Percentiles rank a stretch among this genome's conserved stretches.
Evolutionary conservation across 2,888 invertebrate genomes (phyloP).

Genomic region (Euzetes globulus): DNA sequence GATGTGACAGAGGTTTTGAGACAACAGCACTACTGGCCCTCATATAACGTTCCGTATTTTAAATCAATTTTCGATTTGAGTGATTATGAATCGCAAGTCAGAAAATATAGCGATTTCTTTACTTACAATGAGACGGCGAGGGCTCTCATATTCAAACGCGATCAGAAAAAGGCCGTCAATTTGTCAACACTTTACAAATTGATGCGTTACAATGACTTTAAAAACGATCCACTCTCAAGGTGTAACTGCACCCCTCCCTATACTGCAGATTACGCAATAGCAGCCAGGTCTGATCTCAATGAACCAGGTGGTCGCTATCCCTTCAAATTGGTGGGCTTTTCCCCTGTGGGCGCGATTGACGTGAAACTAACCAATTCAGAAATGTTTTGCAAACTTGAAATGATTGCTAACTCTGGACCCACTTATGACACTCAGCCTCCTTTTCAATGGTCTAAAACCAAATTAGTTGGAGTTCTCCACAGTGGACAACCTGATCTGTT

Average conservation of each 20-base stretch:
- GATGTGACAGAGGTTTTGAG: conserved; percentile 41
- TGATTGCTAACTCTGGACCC: conserved; percentile 36
- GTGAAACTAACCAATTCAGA: conserved; percentile 32
- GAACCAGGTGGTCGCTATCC: conserved; percentile 35
- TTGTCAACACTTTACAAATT: conserved; percentile 45
- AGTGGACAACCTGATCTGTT: conserved; percentile 67
- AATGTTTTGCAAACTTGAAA: conserved; percentile 24
- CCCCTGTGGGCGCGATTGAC: conserved; percentile 35
- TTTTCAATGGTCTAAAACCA: conserved; percentile 33
- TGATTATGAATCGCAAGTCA: conserved; percentile 46
- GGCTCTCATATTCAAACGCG: conserved; percentile 48
- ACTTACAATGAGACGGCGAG: conserved; percentile 47
- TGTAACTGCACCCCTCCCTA: conserved; percentile 37
- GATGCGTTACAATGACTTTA: conserved; percentile 47
- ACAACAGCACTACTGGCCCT: conserved; percentile 46
- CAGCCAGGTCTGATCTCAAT: conserved; percentile 35
- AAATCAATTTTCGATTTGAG: conserved; percentile 46
- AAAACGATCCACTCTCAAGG: conserved; percentile 35
- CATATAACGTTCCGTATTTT: conserved; percentile 48
- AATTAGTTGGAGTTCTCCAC: conserved; percentile 51
- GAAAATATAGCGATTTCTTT: conserved; percentile 44
- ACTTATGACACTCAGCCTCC: conserved; percentile 32
- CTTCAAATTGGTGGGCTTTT: background rate
- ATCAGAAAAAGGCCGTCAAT: conserved; percentile 44
- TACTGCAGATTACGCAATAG: conserved; percentile 31